Conservation (phyloP, 1,140 invertebrate genomes). For the Aphaenogaster floridana region DNA sequence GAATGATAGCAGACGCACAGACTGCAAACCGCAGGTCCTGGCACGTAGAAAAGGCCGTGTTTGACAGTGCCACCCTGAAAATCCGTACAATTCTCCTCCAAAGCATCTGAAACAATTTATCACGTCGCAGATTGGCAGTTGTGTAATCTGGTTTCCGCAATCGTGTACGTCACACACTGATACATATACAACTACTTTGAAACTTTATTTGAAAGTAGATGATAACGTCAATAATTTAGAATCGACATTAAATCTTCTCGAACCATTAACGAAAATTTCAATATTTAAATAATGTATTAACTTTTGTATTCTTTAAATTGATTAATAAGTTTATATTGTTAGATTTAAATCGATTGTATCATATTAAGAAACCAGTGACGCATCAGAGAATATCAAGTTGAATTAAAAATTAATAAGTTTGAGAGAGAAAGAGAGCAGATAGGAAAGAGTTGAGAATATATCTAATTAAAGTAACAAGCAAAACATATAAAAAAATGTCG, state of each 20-base stretch:
- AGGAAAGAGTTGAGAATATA: not conserved
- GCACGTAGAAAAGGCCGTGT: conserved; percentile 93
- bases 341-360: not conserved
- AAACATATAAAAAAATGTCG: not conserved
- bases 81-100: conserved; percentile 93
- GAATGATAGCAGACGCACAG: conserved; percentile 95
- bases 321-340: not conserved
- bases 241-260: not conserved
- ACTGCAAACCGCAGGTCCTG: conserved; percentile 94
- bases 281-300: not conserved
- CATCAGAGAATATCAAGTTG: not conserved
- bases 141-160: conserved; percentile 10
- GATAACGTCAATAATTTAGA: not conserved
- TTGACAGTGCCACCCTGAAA: conserved; percentile 92
- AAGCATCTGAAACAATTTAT: conserved; percentile 86
- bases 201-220: not conserved
- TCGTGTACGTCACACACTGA: not conserved
- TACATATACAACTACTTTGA: not conserved
- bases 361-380: not conserved
- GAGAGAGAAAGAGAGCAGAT: not conserved
- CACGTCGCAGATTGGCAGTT: not conserved
- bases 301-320: not conserved
- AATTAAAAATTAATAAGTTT: not conserved
- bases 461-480: no score
- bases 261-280: not conserved